Evolutionary conservation across 1,140 invertebrate genomes (phyloP), one percentile per base, ranked within the genome.

Genomic region (Brachionus sp.): DNA sequence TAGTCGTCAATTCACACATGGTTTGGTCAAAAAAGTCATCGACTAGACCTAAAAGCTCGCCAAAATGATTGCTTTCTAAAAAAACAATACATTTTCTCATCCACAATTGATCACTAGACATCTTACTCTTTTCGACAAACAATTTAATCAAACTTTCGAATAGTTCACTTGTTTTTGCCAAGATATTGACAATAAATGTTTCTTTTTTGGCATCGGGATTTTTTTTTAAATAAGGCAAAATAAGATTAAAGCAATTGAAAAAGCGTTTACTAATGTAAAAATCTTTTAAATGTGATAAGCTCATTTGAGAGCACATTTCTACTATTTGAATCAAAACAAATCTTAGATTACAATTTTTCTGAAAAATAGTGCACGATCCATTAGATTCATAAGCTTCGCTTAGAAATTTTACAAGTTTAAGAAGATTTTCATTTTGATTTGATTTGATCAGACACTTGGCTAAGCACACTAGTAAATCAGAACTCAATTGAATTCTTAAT

Each of bases 31-130:
- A 46, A 75, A 75, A 75, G 29, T 75, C 70, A 3, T 25, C 44
- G 6, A 75, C 23, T 1, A 75, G 4, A 19, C 23, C 42, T 10
- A 75, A 25, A 35, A 75, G 10, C 25, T 75, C 70, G 46, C 5
- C 25, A 19, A 46, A 46, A 75, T 75, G 39, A 29, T 75, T 44
- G 7, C 16, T 6, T 50, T 75, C 70, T 10, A 75, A 19, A 29
- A 75, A 75, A 44, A 75, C 70, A 25, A 75, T 12, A 2, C 44
- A 10, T 46, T 75, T 75, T 75, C 44, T 75, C n/a, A 75, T 75
- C 42, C 70, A 75, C 3, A 75, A 12, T 25, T 75, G 70, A 9
- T 75, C 70, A 29, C 44, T 75, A 6, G 70, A 19, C 9, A 25
- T 75, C 12, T 75, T 75, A 5, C 4, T 44, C 13, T 75, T 75